These are phyloP conservation scores for Pogonomyrmex californicus DNA, from an alignment of 1,140 invertebrate species.

Conservation along the genomic window DNA sequence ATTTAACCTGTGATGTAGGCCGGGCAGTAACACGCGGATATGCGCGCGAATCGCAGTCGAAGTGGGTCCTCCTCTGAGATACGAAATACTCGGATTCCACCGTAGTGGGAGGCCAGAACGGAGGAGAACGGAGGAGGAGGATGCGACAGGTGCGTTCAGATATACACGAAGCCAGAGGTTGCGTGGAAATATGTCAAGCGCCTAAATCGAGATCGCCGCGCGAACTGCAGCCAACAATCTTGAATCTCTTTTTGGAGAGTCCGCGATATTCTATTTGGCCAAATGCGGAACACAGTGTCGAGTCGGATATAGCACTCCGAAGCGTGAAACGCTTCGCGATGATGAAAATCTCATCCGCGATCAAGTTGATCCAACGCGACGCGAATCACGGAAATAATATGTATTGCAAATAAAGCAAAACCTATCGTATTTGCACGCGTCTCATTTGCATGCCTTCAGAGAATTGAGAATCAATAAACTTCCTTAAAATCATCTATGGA, in stretches of 20 bases:
- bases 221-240: slow-evolving; percentile 49
- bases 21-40: slow-evolving; percentile 62
- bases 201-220: slow-evolving; percentile 51
- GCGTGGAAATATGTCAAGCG: slow-evolving; percentile 48
- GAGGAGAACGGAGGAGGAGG: neutral
- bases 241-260: slow-evolving; percentile 50
- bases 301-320: slow-evolving; percentile 15
- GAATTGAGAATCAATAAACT: neutral
- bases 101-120: neutral
- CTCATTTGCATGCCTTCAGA: neutral
- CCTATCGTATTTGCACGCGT: neutral
- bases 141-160: slow-evolving; percentile 65
- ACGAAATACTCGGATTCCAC: slow-evolving; percentile 29
- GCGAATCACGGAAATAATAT: slow-evolving; percentile 7
- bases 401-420: slow-evolving; percentile 16
- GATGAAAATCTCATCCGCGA: neutral
- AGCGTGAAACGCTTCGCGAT: neutral
- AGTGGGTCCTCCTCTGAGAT: slow-evolving; percentile 43
- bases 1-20: slow-evolving; percentile 71
- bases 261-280: slow-evolving; percentile 20
- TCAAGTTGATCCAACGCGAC: neutral
- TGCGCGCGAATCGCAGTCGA: slow-evolving; percentile 55
- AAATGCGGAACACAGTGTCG: slow-evolving; percentile 14
- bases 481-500: neutral
- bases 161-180: slow-evolving; percentile 34